Percentiles rank a stretch among this genome's conserved stretches.
Evolutionary conservation across 2,888 invertebrate species (phyloP).

Genomic region (Eutolmus rufibarbis): DNA sequence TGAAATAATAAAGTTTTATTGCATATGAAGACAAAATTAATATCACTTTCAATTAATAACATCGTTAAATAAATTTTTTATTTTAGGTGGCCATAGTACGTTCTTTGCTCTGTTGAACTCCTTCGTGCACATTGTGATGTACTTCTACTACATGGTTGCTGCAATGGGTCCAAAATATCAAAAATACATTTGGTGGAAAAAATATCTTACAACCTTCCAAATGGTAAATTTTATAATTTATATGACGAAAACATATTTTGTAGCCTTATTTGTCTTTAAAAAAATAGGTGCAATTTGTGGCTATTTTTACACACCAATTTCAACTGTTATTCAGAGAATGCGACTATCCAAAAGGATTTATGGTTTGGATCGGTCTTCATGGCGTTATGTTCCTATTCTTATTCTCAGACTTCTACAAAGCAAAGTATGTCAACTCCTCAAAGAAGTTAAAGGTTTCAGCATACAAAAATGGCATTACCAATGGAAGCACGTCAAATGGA

Average conservation of each 20-base stretch:
- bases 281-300: slow-evolving; percentile 85
- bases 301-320: slow-evolving; percentile 90
- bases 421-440: slow-evolving; percentile 69
- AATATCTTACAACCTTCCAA: slow-evolving; percentile 92
- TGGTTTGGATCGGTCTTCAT: slow-evolving; percentile 94
- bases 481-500: slow-evolving; percentile 48
- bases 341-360: slow-evolving; percentile 88
- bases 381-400: slow-evolving; percentile 92
- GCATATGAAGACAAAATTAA: not conserved
- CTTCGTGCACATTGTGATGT: slow-evolving; percentile 97
- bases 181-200: slow-evolving; percentile 98
- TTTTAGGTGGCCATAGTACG: slow-evolving; percentile 91
- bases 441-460: slow-evolving; percentile 44
- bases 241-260: not conserved
- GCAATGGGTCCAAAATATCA: slow-evolving; percentile 93
- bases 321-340: slow-evolving; percentile 90
- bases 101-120: slow-evolving; percentile 94
- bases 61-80: not conserved
- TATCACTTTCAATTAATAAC: not conserved
- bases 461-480: slow-evolving; percentile 47
- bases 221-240: slow-evolving; percentile 70
- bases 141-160: slow-evolving; percentile 94
- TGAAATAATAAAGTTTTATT: not conserved
- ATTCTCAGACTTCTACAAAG: slow-evolving; percentile 94
- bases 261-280: slow-evolving; percentile 49